Evolutionary conservation across 23 tunicate species (phyloP), one percentile per base, ranked within the genome.

Genomic region (Styela plicata): DNA sequence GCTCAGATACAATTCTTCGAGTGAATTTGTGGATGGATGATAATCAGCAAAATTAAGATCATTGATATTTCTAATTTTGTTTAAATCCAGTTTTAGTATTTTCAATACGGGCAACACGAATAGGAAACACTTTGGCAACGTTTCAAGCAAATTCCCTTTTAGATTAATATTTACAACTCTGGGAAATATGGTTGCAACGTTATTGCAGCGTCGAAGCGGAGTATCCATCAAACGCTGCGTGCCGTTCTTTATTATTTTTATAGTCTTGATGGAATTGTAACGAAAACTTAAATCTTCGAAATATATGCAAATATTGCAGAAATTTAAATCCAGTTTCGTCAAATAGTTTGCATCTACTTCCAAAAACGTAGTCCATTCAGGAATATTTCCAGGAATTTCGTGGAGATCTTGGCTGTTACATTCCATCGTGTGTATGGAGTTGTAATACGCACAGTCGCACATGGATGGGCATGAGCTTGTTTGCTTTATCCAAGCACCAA

Each of bases 361-460:
- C 36, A 93, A 3, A 30, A 63, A 31, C 1, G 98, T 93, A 0
- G 93, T 93, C 98, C 98, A 93, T 66, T 90, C 88, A 25, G 98
- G 98, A 20, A 93, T 93, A 29, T 68, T 69, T 20, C 23, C 26
- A 18, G 91, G 92, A 34, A 93, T 33, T 22, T 61, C 30, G 17
- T 28, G 24, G 5, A 93, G 35, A 10, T 85, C 89, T 62, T 83
- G 87, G 66, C 80, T 88, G 63, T 82, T 74, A 71, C 98, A 93
- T 63, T 88, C 91, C 24, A 85, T 77, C n/a, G 85, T 63, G 71
- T 93, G 98, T 22, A 63, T 80, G 22, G 83, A 32, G 22, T 83
- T 82, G 78, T 88, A 85, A 69, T 93, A 81, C 33, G 82, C 89
- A 37, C 98, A 93, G 2, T 53, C 70, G 84, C 98, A 93, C 64